Evolutionary conservation across 2,113 vertebrate species (phyloP), one percentile per base, ranked within the genome.

Genomic region (Brachirus orientalis): DNA sequence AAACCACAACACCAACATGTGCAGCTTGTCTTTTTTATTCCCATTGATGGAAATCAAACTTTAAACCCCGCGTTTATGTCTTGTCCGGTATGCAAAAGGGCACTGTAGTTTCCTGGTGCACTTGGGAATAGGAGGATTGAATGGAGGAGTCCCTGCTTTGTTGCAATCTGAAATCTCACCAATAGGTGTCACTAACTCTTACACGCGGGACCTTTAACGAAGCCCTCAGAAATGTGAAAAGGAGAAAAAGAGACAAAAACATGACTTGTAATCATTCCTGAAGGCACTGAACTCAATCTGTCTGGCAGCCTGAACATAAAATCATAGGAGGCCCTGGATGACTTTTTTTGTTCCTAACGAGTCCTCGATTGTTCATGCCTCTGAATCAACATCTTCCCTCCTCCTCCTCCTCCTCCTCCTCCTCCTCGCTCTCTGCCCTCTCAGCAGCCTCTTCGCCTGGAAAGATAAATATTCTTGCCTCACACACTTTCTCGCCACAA

Each of bases 391-490:
- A 22, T 36, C 55, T 22, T n/a, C 53, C 28, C 3, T 43, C 58
- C 63, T 66, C 72, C 28, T 28, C 28, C 28, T 28, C 28, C 22
- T 2, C 53, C 63, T 46, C 75, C 58, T 28, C 28, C 28, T 28
- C 28, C 28, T 28, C 60, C 7, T 20, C 10, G 38, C 41, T 22
- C 48, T 13, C 44, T 50, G 56, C 43, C 72, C 72, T 69, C 71
- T 73, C 65, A 50, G 66, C 45, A 51, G 78, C 18, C 59, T 66
- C 78, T 78, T 70, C 1, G 2, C 62, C 77, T 74, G 57, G 10
- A 38, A 55, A 75, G 84, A 88, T 84, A 82, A 72, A 72, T 68
- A 68, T 86, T 58, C 38, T 19, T 3, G 56, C 65, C 60, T 75
- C 65, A 63, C 28, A 1, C 56, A 28, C 28, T 28, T 6, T 77